Evolutionary conservation across 2,888 invertebrate species (phyloP).

Genomic region (Ctenicera cuprea): DNA sequence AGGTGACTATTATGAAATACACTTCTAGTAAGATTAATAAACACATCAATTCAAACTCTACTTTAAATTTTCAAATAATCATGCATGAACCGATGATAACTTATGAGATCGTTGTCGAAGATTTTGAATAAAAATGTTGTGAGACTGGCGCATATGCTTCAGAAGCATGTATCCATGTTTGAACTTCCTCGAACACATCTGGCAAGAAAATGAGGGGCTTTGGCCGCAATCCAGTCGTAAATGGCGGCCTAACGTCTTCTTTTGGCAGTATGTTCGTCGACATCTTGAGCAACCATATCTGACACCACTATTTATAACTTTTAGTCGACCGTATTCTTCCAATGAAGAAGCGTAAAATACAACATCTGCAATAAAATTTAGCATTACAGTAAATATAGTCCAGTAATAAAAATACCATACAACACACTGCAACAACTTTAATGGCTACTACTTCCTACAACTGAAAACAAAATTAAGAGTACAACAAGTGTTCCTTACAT

Average conservation of each 20-base stretch:
- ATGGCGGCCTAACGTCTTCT: constrained; percentile 71
- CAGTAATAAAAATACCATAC: background rate
- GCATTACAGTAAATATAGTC: background rate
- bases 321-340: constrained; percentile 68
- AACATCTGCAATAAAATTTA: constrained; percentile 2
- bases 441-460: no score
- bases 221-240: constrained; percentile 73
- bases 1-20: background rate
- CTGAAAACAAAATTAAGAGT: background rate
- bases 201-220: constrained; percentile 64
- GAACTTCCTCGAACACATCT: constrained; percentile 53
- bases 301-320: constrained; percentile 65
- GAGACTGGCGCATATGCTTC: constrained; percentile 68
- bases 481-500: no score
- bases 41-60: no score
- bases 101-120: constrained; percentile 44
- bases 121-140: constrained; percentile 63
- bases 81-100: background rate
- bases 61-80: no score
- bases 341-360: constrained; percentile 66
- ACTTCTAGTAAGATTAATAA: no score
- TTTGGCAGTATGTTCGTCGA: constrained; percentile 68
- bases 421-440: background rate
- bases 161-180: constrained; percentile 68
- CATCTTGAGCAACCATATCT: constrained; percentile 68